A percentile compares a stretch with the other conserved stretches of the same genome.
phyloP scores from a whole-genome alignment of 2,888 invertebrate species.

The Callosobruchus maculatus region DNA sequence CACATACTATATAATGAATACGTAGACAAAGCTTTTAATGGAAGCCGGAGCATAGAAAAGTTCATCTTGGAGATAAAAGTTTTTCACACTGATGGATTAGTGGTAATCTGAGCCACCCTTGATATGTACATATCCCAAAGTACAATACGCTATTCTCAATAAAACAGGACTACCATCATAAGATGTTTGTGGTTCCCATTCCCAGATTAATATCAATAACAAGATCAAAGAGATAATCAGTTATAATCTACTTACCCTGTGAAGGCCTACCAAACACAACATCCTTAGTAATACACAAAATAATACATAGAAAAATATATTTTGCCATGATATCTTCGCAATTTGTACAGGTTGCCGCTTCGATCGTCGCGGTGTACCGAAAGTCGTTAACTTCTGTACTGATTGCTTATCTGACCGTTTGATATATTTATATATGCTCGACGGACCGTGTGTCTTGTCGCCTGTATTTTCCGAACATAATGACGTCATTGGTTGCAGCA shows the following conservation, averaged over 20 bases:
- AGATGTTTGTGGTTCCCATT: too few species aligned
- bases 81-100: too few species aligned
- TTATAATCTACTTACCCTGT: not conserved
- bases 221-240: too few species aligned
- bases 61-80: too few species aligned
- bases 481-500: not conserved
- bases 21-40: too few species aligned
- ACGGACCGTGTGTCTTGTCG: not conserved
- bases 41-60: too few species aligned
- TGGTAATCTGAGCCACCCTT: too few species aligned
- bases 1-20: too few species aligned
- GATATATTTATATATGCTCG: not conserved
- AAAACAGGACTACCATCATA: too few species aligned
- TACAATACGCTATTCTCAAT: too few species aligned
- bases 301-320: not conserved
- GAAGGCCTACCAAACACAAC: not conserved
- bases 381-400: not conserved
- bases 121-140: too few species aligned
- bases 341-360: not conserved
- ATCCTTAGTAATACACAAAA: not conserved
- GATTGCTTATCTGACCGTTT: not conserved
- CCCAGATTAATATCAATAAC: too few species aligned
- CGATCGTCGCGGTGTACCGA: not conserved
- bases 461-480: not conserved
- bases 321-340: not conserved